Evolutionary conservation across 2,797 vertebrate species (phyloP).

Genomic region (Syncerus caffer): DNA sequence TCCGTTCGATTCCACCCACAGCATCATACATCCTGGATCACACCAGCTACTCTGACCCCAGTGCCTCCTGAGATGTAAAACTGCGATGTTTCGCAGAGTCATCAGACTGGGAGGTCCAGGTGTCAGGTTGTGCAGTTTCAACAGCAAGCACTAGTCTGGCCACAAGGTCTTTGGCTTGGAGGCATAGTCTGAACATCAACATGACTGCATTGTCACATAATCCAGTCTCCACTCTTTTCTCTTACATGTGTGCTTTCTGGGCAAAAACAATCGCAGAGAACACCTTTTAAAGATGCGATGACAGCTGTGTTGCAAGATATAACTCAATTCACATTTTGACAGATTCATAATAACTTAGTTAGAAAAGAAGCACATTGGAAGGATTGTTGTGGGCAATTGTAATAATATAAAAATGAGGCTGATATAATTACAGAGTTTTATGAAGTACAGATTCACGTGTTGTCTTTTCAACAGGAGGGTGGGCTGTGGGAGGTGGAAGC

Average conservation of each 20-base stretch:
- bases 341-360: background rate
- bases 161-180: background rate
- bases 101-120: fast-evolving
- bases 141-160: background rate
- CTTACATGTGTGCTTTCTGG: background rate
- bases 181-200: fast-evolving
- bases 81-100: background rate
- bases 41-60: fast-evolving
- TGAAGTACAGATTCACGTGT: background rate
- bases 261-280: background rate
- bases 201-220: fast-evolving
- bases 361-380: background rate
- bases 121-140: fast-evolving
- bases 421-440: background rate
- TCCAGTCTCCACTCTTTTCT: background rate
- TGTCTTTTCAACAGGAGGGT: background rate
- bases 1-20: fast-evolving
- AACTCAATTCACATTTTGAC: background rate
- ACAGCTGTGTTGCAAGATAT: background rate
- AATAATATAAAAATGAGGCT: background rate
- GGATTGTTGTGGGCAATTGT: background rate
- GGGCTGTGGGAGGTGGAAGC: fast-evolving
- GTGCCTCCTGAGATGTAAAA: background rate
- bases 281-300: background rate
- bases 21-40: fast-evolving